Evolutionary conservation across 2,797 vertebrate species (phyloP), one percentile per base, ranked within the genome.

Genomic region (Mico argentatus): DNA sequence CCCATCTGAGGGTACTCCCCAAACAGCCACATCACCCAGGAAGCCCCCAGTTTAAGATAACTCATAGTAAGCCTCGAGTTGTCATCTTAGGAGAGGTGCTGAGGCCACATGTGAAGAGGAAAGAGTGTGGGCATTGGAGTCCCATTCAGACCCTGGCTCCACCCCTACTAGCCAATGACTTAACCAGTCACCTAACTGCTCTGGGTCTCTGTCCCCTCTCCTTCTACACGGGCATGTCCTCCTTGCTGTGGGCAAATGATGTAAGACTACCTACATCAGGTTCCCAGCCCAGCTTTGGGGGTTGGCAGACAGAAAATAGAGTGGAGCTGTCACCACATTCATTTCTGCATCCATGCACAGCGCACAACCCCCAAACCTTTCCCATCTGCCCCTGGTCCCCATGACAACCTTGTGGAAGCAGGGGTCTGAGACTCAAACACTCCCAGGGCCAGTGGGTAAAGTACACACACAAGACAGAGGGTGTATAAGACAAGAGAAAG

Each of bases 1-100:
- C 73, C 26, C 2, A 3, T 12, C 61, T 0, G 0, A 33, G 36
- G 11, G 6, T 12, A 8, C 4, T 19, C 39, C 33, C 57, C 27
- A 44, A 26, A 9, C 4, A 70, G 36, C 44, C 14, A 24, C 0
- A 0, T 27, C 46, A 19, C 39, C 24, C 75, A 7, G 30, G 39
- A 70, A n/a, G 27, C 4, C 39, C 24, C 46, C 83, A 11, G 1
- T 11, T 14, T 12, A 33, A 79, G 33, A 20, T 7, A 2, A 26
- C 27, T 39, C 14, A 11, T 12, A 48, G 10, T 0, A 5, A 22
- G 33, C 15, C 61, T 46, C 14, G 3, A 33, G 39, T 20, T 20
- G 4, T 10, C 13, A 14, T 48, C 48, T 44, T 30, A 44, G 50
- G 7, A 24, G 50, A 48, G 33, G 14, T 48, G 15, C 67, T 20